Percentiles rank a stretch among this genome's conserved stretches.
phyloP scores from a whole-genome alignment of 2,113 vertebrate species.

The Austrofundulus limnaeus region DNA sequence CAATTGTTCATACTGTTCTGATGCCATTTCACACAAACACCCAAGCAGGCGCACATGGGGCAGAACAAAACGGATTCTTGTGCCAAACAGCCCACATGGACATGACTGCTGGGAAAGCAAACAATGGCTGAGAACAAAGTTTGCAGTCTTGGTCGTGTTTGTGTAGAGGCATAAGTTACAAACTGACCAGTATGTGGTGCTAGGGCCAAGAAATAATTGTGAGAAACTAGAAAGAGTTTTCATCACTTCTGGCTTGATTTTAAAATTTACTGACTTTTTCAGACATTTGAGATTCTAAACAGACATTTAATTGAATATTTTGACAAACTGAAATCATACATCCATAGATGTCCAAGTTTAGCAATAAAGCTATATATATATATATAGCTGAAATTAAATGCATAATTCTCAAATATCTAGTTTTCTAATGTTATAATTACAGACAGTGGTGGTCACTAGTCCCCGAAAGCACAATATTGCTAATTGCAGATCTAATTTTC shows the following conservation, averaged over 20 bases:
- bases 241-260: neutral
- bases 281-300: too few species aligned
- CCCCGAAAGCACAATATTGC: too few species aligned
- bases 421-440: too few species aligned
- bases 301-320: too few species aligned
- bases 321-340: too few species aligned
- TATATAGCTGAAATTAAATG: too few species aligned
- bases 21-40: constrained; percentile 4
- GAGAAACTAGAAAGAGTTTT: neutral
- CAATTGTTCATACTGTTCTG: constrained; percentile 10
- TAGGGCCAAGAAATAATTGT: neutral
- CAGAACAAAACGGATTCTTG: constrained; percentile 8
- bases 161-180: neutral
- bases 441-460: too few species aligned
- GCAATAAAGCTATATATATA: too few species aligned
- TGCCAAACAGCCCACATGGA: constrained; percentile 11
- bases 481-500: too few species aligned
- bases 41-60: constrained; percentile 7
- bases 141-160: neutral
- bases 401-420: too few species aligned
- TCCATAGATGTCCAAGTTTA: too few species aligned
- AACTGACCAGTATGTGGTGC: neutral
- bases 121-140: neutral
- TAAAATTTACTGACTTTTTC: too few species aligned
- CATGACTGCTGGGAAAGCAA: neutral